Evolutionary conservation across 2,113 vertebrate species (phyloP).

Genomic region (Pavo muticus): DNA sequence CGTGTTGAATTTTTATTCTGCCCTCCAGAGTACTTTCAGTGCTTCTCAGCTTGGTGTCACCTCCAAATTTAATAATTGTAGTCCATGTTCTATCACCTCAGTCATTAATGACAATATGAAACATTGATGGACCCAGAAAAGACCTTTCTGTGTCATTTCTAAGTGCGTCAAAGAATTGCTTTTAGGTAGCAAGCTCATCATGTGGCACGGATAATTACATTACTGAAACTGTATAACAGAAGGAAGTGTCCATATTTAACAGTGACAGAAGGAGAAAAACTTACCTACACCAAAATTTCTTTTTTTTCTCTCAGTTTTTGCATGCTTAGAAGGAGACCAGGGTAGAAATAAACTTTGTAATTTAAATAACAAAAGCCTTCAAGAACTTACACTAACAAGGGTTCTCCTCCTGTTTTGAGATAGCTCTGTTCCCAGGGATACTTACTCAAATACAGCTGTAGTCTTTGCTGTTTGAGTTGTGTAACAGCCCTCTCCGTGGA

Average conservation of each 20-base stretch:
- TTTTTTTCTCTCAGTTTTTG: not conserved
- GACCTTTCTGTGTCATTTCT: not conserved
- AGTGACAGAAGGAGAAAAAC: not conserved
- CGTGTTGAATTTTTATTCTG: not conserved
- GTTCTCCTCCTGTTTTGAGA: not conserved
- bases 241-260: not conserved
- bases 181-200: not conserved
- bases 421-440: not conserved
- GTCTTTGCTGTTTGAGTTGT: not conserved
- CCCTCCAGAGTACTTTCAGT: not conserved
- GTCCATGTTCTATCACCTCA: not conserved
- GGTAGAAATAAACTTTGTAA: not conserved
- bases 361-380: not conserved
- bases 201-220: not conserved
- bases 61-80: conserved; percentile 23
- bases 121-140: conserved; percentile 17
- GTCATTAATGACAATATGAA: conserved; percentile 38
- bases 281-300: not conserved
- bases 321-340: not conserved
- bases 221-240: not conserved
- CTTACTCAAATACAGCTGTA: not conserved
- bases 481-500: not conserved
- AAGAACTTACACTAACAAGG: not conserved
- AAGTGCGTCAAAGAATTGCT: conserved; percentile 2
- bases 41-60: conserved; percentile 23